Evolutionary conservation across 2,797 vertebrate genomes (phyloP).

Genomic region (Acipenser transmontanus): DNA sequence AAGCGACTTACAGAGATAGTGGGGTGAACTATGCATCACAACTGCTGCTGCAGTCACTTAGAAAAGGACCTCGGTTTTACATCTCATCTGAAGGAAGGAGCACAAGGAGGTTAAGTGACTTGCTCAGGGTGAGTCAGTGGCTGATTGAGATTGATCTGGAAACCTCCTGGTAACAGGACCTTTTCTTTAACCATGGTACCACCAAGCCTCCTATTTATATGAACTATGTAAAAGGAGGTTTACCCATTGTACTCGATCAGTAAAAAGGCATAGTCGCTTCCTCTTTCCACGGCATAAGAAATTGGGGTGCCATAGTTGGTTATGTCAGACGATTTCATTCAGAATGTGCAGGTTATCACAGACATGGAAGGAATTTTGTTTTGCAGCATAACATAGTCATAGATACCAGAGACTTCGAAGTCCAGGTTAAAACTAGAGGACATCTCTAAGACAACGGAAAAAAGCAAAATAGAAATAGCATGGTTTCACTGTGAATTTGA

Average conservation of each 20-base stretch:
- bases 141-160: too few species aligned
- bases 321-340: conserved; percentile 88
- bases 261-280: conserved; percentile 90
- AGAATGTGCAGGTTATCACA: conserved; percentile 86
- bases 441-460: conserved; percentile 70
- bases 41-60: too few species aligned
- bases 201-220: too few species aligned
- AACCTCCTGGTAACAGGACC: too few species aligned
- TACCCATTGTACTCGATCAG: conserved; percentile 97
- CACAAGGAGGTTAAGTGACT: too few species aligned
- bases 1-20: too few species aligned
- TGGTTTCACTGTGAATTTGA: too few species aligned
- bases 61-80: too few species aligned
- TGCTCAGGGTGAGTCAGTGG: too few species aligned
- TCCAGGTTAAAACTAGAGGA: conserved; percentile 90
- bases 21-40: too few species aligned
- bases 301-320: conserved; percentile 90
- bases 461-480: background rate
- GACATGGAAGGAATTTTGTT: conserved; percentile 75
- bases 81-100: too few species aligned
- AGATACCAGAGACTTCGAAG: conserved; percentile 94
- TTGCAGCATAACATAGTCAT: conserved; percentile 87
- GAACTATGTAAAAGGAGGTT: conserved; percentile 14
- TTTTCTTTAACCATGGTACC: too few species aligned
- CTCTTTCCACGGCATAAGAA: conserved; percentile 86